A percentile compares a stretch with the other conserved stretches of the same genome.
Conservation (phyloP, 2,113 vertebrate species). For the Scartelaos histophorus region DNA sequence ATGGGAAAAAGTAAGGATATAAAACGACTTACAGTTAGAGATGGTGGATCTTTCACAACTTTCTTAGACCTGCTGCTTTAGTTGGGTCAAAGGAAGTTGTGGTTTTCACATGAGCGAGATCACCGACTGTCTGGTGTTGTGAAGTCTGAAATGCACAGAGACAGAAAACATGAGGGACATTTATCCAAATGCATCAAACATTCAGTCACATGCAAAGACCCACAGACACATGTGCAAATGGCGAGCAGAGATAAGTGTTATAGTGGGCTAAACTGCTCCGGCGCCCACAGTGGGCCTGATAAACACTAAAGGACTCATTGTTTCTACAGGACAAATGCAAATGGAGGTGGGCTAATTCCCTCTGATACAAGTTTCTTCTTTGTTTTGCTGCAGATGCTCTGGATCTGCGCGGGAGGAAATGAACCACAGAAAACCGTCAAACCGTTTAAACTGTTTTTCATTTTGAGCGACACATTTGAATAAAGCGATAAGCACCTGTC, state of each 20-base stretch:
- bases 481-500: background rate
- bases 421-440: background rate
- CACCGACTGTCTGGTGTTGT: background rate
- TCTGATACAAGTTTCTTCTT: conserved; percentile 36
- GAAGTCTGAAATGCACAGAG: background rate
- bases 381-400: conserved; percentile 13
- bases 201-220: conserved; percentile 29
- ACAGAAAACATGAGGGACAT: conserved; percentile 12
- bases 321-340: conserved; percentile 57
- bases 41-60: conserved; percentile 2
- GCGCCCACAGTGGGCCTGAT: conserved; percentile 59
- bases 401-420: background rate
- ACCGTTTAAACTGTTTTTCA: background rate
- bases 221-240: conserved; percentile 11
- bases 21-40: conserved; percentile 48
- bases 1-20: background rate
- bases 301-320: conserved; percentile 61
- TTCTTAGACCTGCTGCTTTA: conserved; percentile 45
- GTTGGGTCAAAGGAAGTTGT: conserved; percentile 55
- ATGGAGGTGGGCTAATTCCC: conserved; percentile 29
- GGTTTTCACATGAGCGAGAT: conserved; percentile 29
- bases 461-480: background rate
- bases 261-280: conserved; percentile 33
- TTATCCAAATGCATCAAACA: background rate
- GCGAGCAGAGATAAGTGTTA: conserved; percentile 36